Conservation (phyloP, 2,888 invertebrate species). For the Myopa testacea region DNA sequence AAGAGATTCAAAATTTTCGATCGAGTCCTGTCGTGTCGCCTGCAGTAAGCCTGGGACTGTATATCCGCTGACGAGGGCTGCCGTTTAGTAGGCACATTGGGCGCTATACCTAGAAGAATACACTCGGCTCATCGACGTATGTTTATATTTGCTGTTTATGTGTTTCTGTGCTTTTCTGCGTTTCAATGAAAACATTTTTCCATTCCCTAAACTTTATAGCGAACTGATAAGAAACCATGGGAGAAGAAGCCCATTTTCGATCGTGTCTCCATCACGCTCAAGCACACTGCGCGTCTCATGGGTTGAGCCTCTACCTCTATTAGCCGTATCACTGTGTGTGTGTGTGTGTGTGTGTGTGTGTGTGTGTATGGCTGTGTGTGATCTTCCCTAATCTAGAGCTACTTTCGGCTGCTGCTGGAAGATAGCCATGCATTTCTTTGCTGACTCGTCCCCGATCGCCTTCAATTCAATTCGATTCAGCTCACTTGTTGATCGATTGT, state of each 20-base stretch:
- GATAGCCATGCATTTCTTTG: background rate
- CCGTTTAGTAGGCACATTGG: too few relatives aligned
- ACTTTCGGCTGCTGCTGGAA: slow-evolving; percentile 8
- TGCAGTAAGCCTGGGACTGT: too few relatives aligned
- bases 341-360: background rate
- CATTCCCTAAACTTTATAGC: background rate
- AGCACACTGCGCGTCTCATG: background rate
- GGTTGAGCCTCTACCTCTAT: background rate
- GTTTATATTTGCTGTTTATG: background rate
- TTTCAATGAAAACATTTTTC: background rate
- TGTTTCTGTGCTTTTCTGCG: background rate
- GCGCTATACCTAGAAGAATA: too few relatives aligned
- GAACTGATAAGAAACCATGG: slow-evolving; percentile 12
- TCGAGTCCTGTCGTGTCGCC: too few relatives aligned
- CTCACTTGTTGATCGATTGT: slow-evolving; percentile 34
- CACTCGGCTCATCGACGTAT: background rate
- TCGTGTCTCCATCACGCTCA: background rate
- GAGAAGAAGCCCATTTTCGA: background rate
- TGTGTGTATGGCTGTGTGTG: background rate
- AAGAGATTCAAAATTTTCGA: too few relatives aligned
- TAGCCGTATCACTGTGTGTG: background rate
- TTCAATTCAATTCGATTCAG: background rate
- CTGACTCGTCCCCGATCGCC: slow-evolving; percentile 2
- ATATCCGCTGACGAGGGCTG: too few relatives aligned
- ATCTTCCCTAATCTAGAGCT: slow-evolving; percentile 6